Evolutionary conservation across 1,140 invertebrate genomes (phyloP).

Genomic region (Hylaeus volcanicus): DNA sequence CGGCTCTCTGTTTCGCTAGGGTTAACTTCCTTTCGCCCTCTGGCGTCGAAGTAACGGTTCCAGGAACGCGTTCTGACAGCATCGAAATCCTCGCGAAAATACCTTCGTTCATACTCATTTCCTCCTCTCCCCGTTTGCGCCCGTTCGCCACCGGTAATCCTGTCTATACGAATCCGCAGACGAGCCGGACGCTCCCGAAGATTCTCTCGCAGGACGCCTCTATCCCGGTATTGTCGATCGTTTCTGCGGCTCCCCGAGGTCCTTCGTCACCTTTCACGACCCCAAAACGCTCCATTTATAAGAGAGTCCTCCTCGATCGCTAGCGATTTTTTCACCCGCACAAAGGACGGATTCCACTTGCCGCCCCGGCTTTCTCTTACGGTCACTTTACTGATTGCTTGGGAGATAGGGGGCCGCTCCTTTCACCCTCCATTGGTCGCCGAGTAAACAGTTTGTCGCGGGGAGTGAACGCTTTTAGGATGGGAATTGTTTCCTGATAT

Average conservation of each 20-base stretch:
- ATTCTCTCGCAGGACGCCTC: slow-evolving; percentile 42
- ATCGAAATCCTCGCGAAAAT: slow-evolving; percentile 68
- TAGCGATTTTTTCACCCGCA: slow-evolving; percentile 30
- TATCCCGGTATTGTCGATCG: slow-evolving; percentile 55
- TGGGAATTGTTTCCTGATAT: neutral
- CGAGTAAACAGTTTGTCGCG: neutral
- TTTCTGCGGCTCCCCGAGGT: slow-evolving; percentile 46
- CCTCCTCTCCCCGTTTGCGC: slow-evolving; percentile 44
- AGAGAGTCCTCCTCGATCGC: slow-evolving; percentile 31
- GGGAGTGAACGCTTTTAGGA: neutral
- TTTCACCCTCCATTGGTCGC: neutral
- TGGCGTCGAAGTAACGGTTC: slow-evolving; percentile 64
- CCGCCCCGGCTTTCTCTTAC: slow-evolving; percentile 2
- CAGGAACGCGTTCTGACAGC: slow-evolving; percentile 72
- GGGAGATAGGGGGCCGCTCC: neutral
- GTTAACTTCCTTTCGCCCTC: slow-evolving; percentile 48
- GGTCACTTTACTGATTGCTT: slow-evolving; percentile 40
- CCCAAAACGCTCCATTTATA: slow-evolving; percentile 58
- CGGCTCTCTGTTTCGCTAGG: slow-evolving; percentile 20
- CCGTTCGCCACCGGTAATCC: slow-evolving; percentile 50
- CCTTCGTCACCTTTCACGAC: slow-evolving; percentile 58
- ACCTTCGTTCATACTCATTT: slow-evolving; percentile 68
- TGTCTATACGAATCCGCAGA: slow-evolving; percentile 53
- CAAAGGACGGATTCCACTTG: slow-evolving; percentile 29
- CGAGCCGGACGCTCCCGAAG: slow-evolving; percentile 27